A percentile compares a stretch with the other conserved stretches of the same genome.
Evolutionary conservation across 2,113 vertebrate genomes (phyloP).

Genomic region (Ascaphus truei): DNA sequence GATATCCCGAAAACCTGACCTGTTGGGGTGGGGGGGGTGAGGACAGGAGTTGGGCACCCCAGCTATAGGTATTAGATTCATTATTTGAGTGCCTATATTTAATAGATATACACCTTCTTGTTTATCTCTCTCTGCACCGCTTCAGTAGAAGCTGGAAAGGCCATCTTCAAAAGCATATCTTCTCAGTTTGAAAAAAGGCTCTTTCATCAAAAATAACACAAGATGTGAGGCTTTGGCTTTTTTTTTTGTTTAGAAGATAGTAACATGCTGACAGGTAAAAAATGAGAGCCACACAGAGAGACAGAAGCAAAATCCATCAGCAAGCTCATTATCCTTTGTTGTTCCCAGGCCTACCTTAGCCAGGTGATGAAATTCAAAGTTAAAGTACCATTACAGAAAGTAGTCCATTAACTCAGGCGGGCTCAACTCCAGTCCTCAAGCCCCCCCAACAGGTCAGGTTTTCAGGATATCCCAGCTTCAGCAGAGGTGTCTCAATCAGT

Average conservation of each 20-base stretch:
- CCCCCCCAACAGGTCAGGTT: no score
- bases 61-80: no score
- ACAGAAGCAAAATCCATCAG: conserved; percentile 60
- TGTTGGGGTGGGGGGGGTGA: no score
- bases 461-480: no score
- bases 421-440: no score
- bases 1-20: no score
- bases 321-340: conserved; percentile 73
- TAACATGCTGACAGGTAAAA: conserved; percentile 43
- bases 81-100: no score
- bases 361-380: conserved; percentile 76
- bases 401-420: conserved; percentile 42
- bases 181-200: conserved; percentile 45
- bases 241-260: conserved; percentile 36
- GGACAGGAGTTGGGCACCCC: no score
- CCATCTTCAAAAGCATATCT: neutral
- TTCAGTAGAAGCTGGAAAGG: neutral
- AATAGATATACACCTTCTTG: no score
- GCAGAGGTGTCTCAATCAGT: no score
- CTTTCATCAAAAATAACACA: conserved; percentile 50
- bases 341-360: conserved; percentile 63
- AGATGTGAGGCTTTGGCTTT: conserved; percentile 18
- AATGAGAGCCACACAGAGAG: conserved; percentile 60
- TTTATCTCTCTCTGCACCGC: no score
- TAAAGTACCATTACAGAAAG: conserved; percentile 66